Evolutionary conservation across 1,140 invertebrate genomes (phyloP).

Genomic region (Brachionus calyciflorus): DNA sequence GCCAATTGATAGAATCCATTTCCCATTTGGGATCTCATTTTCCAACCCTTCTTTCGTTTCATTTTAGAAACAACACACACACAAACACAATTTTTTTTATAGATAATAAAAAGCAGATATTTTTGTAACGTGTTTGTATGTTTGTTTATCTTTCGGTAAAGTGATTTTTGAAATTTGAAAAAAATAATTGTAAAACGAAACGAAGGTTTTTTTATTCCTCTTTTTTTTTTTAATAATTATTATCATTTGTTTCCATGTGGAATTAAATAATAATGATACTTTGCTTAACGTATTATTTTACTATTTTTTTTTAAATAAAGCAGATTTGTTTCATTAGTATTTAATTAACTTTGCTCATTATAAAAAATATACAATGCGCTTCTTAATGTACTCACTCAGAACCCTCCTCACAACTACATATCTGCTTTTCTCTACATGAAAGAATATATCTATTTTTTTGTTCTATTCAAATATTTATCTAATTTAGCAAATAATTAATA

Average conservation of each 20-base stretch:
- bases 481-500: too few relatives aligned
- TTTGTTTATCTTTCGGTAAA: conserved; percentile 43
- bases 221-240: too few relatives aligned
- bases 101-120: conserved; percentile 36
- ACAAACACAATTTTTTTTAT: neutral
- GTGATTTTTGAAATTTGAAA: neutral
- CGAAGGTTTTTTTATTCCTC: neutral
- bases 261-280: conserved; percentile 37
- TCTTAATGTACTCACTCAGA: too few relatives aligned
- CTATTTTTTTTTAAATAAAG: too few relatives aligned
- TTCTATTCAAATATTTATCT: too few relatives aligned
- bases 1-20: conserved; percentile 6
- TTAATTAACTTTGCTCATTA: too few relatives aligned
- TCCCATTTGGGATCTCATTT: conserved; percentile 14
- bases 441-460: too few relatives aligned
- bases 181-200: conserved; percentile 24
- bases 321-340: too few relatives aligned
- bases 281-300: too few relatives aligned
- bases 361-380: too few relatives aligned
- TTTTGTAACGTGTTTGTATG: neutral
- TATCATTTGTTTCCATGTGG: conserved; percentile 20
- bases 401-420: too few relatives aligned
- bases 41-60: conserved; percentile 3
- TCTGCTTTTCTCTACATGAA: too few relatives aligned
- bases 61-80: neutral